phyloP scores from a whole-genome alignment of 2,797 vertebrate genomes.

The Onychomys torridus region DNA sequence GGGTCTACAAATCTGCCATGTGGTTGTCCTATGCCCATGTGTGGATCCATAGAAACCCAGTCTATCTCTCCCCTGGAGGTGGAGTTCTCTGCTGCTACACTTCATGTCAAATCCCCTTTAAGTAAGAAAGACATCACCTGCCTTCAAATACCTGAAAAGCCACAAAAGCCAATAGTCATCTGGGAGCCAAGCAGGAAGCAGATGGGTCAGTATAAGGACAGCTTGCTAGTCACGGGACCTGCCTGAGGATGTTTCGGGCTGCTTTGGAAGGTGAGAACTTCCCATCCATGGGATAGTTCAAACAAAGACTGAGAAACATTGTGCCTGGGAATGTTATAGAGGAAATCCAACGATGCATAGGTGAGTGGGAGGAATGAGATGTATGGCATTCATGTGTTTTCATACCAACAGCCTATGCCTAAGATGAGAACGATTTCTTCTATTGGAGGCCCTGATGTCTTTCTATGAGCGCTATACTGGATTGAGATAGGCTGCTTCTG shows the following conservation, averaged over 20 bases:
- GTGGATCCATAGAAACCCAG: background rate
- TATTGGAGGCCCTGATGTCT: background rate
- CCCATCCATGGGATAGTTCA: background rate
- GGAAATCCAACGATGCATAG: constrained; percentile 40
- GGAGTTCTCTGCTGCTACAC: background rate
- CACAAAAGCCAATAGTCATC: background rate
- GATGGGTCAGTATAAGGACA: background rate
- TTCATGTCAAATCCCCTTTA: background rate
- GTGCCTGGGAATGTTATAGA: background rate
- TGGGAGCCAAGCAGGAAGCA: background rate
- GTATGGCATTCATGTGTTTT: background rate
- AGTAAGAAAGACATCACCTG: background rate
- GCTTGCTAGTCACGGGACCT: background rate
- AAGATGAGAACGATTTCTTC: background rate
- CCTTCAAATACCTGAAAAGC: background rate
- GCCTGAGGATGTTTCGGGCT: background rate
- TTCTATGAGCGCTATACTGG: background rate
- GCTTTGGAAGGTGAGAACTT: background rate
- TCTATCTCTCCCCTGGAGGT: background rate
- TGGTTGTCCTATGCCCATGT: background rate
- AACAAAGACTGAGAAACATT: background rate
- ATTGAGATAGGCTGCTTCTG: background rate
- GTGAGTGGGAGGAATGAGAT: background rate
- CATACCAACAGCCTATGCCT: background rate
- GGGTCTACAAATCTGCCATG: no score